These are phyloP conservation scores for Cataglyphis livida DNA, from an alignment of 2,888 invertebrate genomes.

Conservation along the genomic window DNA sequence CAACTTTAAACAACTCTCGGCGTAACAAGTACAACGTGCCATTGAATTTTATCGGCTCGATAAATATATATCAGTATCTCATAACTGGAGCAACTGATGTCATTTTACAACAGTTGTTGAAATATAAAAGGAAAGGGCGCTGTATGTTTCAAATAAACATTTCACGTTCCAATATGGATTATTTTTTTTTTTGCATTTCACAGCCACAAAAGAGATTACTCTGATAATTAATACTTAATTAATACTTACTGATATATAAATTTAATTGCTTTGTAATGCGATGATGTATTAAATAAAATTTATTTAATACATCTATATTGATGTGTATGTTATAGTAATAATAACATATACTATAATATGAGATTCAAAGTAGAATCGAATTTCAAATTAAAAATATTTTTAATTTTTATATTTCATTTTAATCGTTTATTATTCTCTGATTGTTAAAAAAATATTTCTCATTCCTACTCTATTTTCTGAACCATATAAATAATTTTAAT, in stretches of 20 bases:
- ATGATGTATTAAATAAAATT: neutral
- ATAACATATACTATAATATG: neutral
- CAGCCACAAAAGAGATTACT: neutral
- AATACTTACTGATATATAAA: neutral
- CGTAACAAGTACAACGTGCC: conserved; percentile 46
- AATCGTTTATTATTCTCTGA: neutral
- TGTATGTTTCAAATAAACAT: neutral
- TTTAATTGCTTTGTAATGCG: neutral
- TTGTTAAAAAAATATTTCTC: neutral
- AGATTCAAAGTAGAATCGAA: neutral
- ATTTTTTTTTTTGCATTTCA: neutral
- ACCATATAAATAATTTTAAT: neutral
- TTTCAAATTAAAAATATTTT: neutral
- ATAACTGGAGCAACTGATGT: conserved; percentile 37
- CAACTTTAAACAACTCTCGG: conserved; percentile 54
- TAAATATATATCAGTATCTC: conserved; percentile 42
- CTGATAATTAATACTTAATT: neutral
- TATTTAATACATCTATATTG: neutral
- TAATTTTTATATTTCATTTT: conserved; percentile 13
- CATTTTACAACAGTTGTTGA: conserved; percentile 38
- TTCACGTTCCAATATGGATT: neutral
- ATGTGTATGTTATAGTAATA: neutral
- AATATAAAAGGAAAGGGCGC: conserved; percentile 10
- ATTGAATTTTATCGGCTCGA: conserved; percentile 48
- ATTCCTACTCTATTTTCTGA: neutral